phyloP scores from a whole-genome alignment of 2,797 vertebrate species.

The Muraenolepis orangiensis region DNA sequence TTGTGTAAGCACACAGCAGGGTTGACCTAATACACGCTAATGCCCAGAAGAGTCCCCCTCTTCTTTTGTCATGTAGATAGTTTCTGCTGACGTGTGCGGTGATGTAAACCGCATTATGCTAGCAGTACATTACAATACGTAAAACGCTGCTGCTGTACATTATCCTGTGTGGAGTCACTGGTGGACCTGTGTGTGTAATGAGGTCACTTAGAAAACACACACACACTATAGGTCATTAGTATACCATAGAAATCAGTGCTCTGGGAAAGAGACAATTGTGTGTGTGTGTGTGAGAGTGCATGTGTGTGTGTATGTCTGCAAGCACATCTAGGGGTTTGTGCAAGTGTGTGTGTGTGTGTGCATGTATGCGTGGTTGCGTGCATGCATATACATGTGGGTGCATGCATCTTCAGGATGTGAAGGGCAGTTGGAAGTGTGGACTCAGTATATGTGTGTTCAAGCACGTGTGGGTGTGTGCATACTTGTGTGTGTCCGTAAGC shows the following conservation, averaged over 20 bases:
- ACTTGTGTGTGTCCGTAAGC: neutral
- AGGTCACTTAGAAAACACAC: neutral
- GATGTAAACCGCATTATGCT: neutral
- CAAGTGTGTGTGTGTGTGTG: constrained; percentile 3
- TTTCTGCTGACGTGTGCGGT: neutral
- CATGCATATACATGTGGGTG: neutral
- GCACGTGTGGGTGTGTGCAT: no score
- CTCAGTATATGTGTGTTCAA: constrained; percentile 1
- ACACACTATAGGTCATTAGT: neutral
- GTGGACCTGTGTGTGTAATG: neutral
- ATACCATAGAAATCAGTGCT: neutral
- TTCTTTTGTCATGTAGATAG: neutral
- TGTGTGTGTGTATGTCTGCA: constrained; percentile 8
- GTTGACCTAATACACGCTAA: neutral
- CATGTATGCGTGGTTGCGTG: neutral
- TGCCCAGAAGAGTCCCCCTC: neutral
- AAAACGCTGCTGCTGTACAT: neutral
- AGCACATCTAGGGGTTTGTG: constrained; percentile 23
- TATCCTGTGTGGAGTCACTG: neutral
- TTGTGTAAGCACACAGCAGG: neutral
- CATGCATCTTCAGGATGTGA: no score
- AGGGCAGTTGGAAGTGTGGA: no score
- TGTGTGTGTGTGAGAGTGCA: neutral
- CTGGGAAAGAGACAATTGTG: neutral
- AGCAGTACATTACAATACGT: neutral